These are phyloP conservation scores for Cheilosia vernalis DNA, from an alignment of 2,888 invertebrate species.

Conservation along the genomic window DNA sequence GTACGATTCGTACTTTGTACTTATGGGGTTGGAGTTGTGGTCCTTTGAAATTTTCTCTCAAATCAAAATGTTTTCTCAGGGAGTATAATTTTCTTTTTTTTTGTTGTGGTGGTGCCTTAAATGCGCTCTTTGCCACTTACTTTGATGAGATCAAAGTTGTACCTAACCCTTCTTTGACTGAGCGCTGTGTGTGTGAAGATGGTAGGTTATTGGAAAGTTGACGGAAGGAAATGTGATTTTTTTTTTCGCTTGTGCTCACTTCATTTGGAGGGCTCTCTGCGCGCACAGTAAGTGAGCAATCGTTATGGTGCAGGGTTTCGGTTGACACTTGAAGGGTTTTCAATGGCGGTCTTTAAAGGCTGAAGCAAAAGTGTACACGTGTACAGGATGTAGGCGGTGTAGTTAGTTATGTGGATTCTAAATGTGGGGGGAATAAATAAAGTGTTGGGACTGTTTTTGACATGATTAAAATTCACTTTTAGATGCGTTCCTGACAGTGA, in stretches of 20 bases:
- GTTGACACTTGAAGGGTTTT: slow-evolving; percentile 31
- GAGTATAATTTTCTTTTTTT: neutral
- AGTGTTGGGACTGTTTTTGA: too few relatives aligned
- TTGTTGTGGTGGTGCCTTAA: slow-evolving; percentile 8
- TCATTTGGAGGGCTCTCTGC: neutral
- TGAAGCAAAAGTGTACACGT: too few relatives aligned
- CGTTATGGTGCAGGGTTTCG: slow-evolving; percentile 6
- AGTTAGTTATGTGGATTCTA: too few relatives aligned
- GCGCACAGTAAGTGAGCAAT: slow-evolving; percentile 25
- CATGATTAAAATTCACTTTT: too few relatives aligned
- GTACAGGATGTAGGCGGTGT: too few relatives aligned
- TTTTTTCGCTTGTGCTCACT: neutral
- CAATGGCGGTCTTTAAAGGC: too few relatives aligned
- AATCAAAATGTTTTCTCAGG: slow-evolving; percentile 53
- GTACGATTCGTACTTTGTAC: neutral
- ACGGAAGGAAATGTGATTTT: slow-evolving; percentile 15
- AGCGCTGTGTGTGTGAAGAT: neutral
- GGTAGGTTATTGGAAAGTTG: slow-evolving; percentile 11
- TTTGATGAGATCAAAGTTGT: slow-evolving; percentile 56
- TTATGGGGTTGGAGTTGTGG: neutral
- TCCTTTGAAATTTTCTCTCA: slow-evolving; percentile 44
- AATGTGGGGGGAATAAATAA: too few relatives aligned
- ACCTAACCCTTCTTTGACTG: neutral
- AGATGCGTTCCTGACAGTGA: too few relatives aligned
- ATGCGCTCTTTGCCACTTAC: slow-evolving; percentile 45